These are phyloP conservation scores for Actias luna DNA, from an alignment of 2,888 invertebrate genomes.

Conservation along the genomic window DNA sequence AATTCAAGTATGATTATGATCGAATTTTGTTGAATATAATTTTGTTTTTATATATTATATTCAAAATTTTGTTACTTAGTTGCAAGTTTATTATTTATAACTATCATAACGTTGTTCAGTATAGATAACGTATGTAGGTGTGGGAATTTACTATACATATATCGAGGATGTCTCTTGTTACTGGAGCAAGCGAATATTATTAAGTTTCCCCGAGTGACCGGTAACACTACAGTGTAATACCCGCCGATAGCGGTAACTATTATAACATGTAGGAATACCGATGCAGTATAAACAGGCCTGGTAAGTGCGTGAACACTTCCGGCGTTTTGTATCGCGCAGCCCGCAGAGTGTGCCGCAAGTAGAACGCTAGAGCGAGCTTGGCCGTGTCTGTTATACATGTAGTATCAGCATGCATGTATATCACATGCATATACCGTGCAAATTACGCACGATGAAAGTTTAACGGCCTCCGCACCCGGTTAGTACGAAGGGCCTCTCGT, in stretches of 20 bases:
- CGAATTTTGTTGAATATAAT: no score
- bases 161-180: neutral
- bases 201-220: neutral
- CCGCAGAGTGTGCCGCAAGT: slow-evolving; percentile 37
- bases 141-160: no score
- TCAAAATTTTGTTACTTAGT: no score
- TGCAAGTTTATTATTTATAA: no score
- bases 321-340: slow-evolving; percentile 39
- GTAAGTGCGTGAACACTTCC: slow-evolving; percentile 61
- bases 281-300: slow-evolving; percentile 64
- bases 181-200: neutral
- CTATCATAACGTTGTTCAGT: no score
- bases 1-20: no score
- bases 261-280: neutral
- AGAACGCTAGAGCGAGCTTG: slow-evolving; percentile 19
- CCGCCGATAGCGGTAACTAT: neutral
- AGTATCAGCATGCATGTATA: slow-evolving; percentile 1
- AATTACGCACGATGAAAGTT: slow-evolving; percentile 45
- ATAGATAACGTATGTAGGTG: no score
- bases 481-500: neutral
- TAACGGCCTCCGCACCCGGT: slow-evolving; percentile 26
- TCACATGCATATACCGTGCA: slow-evolving; percentile 26
- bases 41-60: no score
- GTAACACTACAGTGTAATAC: neutral
- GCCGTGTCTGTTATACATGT: neutral